Evolutionary conservation across 2,797 vertebrate genomes (phyloP).

Genomic region (Avahi laniger): DNA sequence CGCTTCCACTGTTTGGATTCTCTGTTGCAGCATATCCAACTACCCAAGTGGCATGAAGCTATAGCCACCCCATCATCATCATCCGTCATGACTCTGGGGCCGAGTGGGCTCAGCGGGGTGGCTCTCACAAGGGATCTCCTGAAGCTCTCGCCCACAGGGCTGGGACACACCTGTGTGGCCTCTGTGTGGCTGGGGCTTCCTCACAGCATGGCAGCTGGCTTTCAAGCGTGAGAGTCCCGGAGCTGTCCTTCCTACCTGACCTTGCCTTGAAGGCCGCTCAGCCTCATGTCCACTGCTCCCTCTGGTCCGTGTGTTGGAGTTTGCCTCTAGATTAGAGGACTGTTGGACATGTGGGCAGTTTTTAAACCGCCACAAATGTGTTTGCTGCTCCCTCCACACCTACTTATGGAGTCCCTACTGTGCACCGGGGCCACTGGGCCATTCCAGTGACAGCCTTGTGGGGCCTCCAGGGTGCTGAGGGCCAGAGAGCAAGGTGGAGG

Average conservation of each 20-base stretch:
- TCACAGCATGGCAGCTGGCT: background rate
- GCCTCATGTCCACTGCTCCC: background rate
- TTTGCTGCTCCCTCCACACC: background rate
- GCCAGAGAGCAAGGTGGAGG: background rate
- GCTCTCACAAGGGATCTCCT: background rate
- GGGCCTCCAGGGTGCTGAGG: background rate
- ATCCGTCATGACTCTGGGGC: background rate
- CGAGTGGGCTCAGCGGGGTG: too few species aligned
- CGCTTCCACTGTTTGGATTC: background rate
- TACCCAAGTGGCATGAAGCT: background rate
- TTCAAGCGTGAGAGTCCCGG: background rate
- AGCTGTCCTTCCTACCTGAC: background rate
- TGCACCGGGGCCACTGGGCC: background rate
- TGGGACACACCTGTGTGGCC: background rate
- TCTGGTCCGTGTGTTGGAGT: background rate
- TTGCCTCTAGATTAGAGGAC: background rate
- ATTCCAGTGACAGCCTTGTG: background rate
- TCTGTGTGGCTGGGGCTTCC: background rate
- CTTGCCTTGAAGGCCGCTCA: background rate
- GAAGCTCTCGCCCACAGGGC: background rate
- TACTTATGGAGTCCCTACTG: background rate
- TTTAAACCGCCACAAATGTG: background rate
- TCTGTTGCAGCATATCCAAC: background rate
- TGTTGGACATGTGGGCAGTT: background rate
- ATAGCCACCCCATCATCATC: background rate